These are phyloP conservation scores for Metalampra italica DNA, from an alignment of 2,888 invertebrate species.

Conservation along the genomic window DNA sequence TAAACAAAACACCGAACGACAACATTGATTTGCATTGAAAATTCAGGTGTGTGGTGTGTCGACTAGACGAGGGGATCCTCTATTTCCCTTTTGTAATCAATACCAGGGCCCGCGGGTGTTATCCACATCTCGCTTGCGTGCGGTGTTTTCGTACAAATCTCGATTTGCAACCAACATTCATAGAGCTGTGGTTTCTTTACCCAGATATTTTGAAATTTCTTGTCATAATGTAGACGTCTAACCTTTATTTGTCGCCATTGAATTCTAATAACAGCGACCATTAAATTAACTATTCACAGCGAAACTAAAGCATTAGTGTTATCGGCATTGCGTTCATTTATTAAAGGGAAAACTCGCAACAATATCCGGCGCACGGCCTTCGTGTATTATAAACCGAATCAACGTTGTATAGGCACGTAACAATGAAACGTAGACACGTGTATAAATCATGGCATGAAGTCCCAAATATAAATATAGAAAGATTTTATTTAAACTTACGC, in stretches of 20 bases:
- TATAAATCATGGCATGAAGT: neutral
- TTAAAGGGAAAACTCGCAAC: conserved; percentile 8
- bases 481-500: no score
- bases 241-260: neutral
- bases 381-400: conserved; percentile 1
- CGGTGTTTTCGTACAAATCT: conserved; percentile 16
- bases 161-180: conserved; percentile 6
- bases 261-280: neutral
- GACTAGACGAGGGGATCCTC: conserved; percentile 31
- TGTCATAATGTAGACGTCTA: no score
- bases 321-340: conserved; percentile 1
- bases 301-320: conserved; percentile 4
- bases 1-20: conserved; percentile 1
- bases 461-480: neutral
- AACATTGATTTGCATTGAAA: conserved; percentile 24
- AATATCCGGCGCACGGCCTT: conserved; percentile 9
- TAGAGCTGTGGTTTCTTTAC: neutral
- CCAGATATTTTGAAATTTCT: neutral
- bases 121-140: conserved; percentile 13
- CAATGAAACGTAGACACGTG: conserved; percentile 3
- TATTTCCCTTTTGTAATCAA: conserved; percentile 47
- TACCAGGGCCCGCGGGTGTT: conserved; percentile 28
- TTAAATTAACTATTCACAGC: conserved; percentile 3
- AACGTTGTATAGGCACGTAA: conserved; percentile 1
- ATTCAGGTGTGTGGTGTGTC: conserved; percentile 24